Percentiles rank a stretch among this genome's conserved stretches.
Conservation (phyloP, 2,113 vertebrate species). For the Myocastor coypus region DNA sequence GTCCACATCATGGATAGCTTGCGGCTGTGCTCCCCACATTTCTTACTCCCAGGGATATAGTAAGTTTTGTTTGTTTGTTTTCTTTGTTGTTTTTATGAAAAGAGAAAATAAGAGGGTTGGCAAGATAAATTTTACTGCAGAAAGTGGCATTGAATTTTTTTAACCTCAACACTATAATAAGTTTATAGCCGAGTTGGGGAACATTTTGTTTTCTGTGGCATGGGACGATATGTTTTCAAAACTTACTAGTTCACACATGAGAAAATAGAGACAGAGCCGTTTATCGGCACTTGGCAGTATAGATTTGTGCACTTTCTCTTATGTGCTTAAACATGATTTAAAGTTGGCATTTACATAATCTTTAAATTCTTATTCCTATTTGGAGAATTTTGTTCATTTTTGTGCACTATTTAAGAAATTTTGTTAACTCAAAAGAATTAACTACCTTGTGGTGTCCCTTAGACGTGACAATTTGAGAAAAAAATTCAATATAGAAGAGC, state of each 20-base stretch:
- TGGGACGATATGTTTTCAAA: constrained; percentile 50
- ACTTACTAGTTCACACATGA: constrained; percentile 40
- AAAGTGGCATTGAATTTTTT: neutral
- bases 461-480: neutral
- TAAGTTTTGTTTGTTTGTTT: constrained; percentile 10
- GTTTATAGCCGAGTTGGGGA: accelerated
- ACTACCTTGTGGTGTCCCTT: neutral
- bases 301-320: constrained; percentile 40
- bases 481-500: neutral
- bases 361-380: neutral
- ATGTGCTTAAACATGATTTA: constrained; percentile 11
- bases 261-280: neutral
- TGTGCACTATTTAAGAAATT: neutral
- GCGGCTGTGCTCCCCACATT: constrained; percentile 56
- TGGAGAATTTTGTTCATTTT: neutral
- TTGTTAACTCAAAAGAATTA: neutral
- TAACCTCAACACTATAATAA: neutral
- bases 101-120: neutral
- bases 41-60: constrained; percentile 45
- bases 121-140: neutral
- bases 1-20: neutral
- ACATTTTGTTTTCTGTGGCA: constrained; percentile 47
- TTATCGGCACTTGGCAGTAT: neutral
- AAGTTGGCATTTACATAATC: neutral
- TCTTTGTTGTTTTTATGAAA: neutral